These are phyloP conservation scores for Phytoseiulus persimilis DNA, from an alignment of 2,888 invertebrate species.

Conservation along the genomic window DNA sequence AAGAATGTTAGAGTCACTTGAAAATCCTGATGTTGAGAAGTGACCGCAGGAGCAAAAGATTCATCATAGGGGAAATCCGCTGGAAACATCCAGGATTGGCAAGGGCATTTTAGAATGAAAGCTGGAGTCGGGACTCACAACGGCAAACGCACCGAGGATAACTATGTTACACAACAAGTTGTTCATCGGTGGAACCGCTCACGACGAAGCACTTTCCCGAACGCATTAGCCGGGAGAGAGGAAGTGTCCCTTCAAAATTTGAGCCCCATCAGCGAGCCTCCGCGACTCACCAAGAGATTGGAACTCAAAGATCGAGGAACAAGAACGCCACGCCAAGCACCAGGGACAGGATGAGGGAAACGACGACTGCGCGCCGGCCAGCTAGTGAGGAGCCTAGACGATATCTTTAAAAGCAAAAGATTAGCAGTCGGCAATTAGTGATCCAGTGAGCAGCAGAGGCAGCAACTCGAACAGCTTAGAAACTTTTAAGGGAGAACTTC, in stretches of 20 bases:
- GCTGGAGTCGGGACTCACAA: not conserved
- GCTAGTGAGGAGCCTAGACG: not conserved
- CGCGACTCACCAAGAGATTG: not conserved
- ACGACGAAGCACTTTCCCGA: not conserved
- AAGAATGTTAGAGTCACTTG: too few relatives aligned
- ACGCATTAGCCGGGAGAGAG: not conserved
- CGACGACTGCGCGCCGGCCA: not conserved
- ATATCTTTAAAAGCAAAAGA: not conserved
- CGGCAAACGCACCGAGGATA: not conserved
- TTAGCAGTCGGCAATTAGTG: slow-evolving; percentile 5
- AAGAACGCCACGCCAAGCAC: not conserved
- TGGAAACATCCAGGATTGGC: too few relatives aligned
- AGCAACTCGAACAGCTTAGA: slow-evolving; percentile 8
- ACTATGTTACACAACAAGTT: not conserved
- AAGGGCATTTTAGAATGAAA: not conserved
- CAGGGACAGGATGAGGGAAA: not conserved
- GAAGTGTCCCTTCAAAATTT: not conserved
- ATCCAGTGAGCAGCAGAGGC: slow-evolving; percentile 1
- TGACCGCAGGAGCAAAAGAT: too few relatives aligned
- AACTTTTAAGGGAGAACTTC: slow-evolving; percentile 38
- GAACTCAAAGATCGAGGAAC: not conserved
- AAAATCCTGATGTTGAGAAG: too few relatives aligned
- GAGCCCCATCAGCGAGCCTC: not conserved
- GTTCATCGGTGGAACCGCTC: not conserved
- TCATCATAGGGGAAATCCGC: too few relatives aligned